Conservation (phyloP, 2,113 vertebrate species). For the Microcebus tavaratra region DNA sequence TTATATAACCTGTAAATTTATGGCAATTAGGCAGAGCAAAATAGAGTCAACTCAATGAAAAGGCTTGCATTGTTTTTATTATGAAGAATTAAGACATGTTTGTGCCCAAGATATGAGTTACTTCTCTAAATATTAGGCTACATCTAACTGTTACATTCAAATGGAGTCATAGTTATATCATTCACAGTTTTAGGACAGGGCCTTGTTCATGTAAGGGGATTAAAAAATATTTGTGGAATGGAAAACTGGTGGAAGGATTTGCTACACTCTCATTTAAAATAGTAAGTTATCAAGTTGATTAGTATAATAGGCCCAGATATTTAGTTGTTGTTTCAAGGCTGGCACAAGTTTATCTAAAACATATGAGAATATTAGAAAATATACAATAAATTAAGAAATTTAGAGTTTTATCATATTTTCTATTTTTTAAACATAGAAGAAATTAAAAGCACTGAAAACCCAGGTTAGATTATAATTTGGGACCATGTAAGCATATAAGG, state of each 20-base stretch:
- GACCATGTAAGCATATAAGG: not conserved
- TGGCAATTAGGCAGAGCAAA: not conserved
- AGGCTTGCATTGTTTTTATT: not conserved
- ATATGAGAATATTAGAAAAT: not conserved
- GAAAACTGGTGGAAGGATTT: not conserved
- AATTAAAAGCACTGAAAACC: not conserved
- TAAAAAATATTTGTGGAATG: not conserved
- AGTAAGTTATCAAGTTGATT: not conserved
- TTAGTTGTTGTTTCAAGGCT: not conserved
- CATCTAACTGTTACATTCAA: not conserved
- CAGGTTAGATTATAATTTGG: not conserved
- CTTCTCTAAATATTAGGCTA: not conserved
- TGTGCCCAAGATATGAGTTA: not conserved
- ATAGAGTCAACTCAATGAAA: not conserved
- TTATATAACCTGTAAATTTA: not conserved
- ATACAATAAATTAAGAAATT: not conserved
- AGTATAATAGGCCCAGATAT: not conserved
- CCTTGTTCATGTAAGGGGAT: not conserved
- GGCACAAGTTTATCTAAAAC: not conserved
- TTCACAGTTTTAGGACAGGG: not conserved
- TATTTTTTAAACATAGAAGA: constrained; percentile 2
- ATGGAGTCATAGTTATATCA: not conserved
- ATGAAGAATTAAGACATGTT: not conserved
- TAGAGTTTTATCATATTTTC: not conserved
- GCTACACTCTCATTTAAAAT: not conserved